phyloP scores from a whole-genome alignment of 2,797 vertebrate genomes.

The Enteromius trimaculatus region DNA sequence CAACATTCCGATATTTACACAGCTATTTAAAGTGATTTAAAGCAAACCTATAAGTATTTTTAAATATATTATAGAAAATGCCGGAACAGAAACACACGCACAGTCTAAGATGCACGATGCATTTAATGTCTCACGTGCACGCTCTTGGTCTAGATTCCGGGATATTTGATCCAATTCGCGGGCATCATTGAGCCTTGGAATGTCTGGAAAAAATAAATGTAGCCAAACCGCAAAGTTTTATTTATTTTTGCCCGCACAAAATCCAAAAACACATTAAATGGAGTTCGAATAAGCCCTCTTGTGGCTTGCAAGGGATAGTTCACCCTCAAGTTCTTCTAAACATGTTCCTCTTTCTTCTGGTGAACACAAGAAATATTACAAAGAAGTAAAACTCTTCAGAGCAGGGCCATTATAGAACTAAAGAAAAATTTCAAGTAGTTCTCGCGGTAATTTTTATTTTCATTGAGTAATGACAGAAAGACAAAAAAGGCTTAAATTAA shows the following conservation, averaged over 20 bases:
- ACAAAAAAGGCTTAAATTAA: not conserved
- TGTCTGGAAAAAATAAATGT: not conserved
- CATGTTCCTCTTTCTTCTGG: not conserved
- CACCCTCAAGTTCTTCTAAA: not conserved
- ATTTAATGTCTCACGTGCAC: too few species aligned
- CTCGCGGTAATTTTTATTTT: not conserved
- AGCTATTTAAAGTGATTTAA: too few species aligned
- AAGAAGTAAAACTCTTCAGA: not conserved
- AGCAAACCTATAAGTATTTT: too few species aligned
- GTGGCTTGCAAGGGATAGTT: not conserved
- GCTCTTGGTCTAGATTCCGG: too few species aligned
- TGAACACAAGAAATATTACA: too few species aligned
- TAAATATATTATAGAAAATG: too few species aligned
- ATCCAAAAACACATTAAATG: not conserved
- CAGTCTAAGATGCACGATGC: too few species aligned
- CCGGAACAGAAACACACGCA: too few species aligned
- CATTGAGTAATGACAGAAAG: not conserved
- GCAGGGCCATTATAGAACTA: not conserved
- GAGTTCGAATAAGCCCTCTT: not conserved
- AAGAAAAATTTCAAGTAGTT: not conserved
- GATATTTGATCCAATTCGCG: too few species aligned
- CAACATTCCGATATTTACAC: not conserved
- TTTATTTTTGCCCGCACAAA: not conserved
- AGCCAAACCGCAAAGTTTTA: not conserved
- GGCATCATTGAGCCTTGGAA: too few species aligned